Base-by-base conservation (phyloP, 2,888 invertebrate genomes). In the Autographa gamma region DNA sequence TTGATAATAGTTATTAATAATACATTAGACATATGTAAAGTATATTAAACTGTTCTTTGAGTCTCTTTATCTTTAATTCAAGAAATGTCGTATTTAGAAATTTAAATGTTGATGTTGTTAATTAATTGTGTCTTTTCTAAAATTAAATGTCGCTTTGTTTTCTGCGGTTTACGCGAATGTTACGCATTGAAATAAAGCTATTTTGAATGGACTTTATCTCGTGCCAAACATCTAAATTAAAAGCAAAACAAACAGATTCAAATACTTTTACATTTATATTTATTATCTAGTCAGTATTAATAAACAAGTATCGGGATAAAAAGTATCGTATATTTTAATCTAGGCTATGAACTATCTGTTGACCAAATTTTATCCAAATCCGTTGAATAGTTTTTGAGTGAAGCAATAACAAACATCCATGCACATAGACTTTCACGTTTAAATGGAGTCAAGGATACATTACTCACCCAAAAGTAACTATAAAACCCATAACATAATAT, bases 171-270 rank as follows among this genome's bases (percentile, higher is more conserved):
- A 48, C 48, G n/a, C 16, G 43, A 43, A 5, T 43, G 43, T 43
- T 43, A 43, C 16, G 16, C 43, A 14, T 38, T 43, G 7, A 48
- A 48, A 16, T 48, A 48, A 48, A 48, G 6, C 48, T 48, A 48
- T 48, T 48, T 48, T 48, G 2, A 43, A 43, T 11, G 16, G 48
- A n/a, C 14, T 48, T 48, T 48, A 48, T 48, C 8, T 48, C 48
- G 48, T 48, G 48, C 48, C 48, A 48, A 48, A 48, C 48, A 48
- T n/a, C 48, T n/a, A 48, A 48, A 48, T 48, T 48, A 48, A 48
- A 48, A n/a, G n/a, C n/a, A 48, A 48, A 48, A 48, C 48, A 48
- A 43, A 43, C 14, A 16, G 48, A 48, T 48, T 48, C 6, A 48
- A n/a, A 48, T n/a, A 48, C 48, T 48, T 43, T 16, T 43, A 43